These are phyloP conservation scores for Papilio machaon DNA, from an alignment of 1,140 invertebrate species.

Conservation along the genomic window DNA sequence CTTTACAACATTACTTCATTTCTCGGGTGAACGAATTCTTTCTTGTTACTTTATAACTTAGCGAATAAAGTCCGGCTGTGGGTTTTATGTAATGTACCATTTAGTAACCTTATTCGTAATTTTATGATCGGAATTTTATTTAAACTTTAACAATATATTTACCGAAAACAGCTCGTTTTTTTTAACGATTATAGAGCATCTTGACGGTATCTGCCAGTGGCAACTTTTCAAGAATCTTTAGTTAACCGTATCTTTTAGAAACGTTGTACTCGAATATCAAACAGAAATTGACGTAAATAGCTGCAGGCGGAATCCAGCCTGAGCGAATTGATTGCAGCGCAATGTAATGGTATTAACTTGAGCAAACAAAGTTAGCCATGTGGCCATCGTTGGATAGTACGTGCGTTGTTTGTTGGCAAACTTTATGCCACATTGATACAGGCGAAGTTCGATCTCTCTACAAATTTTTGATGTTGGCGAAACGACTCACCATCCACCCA, in stretches of 20 bases:
- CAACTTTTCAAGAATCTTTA: not conserved
- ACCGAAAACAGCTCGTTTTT: too few species aligned
- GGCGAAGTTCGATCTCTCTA: constrained; percentile 68
- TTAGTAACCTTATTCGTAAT: constrained; percentile 1
- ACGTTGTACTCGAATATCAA: not conserved
- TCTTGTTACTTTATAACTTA: not conserved
- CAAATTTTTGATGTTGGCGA: constrained; percentile 63
- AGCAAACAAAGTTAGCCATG: constrained; percentile 44
- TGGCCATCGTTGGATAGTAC: constrained; percentile 44
- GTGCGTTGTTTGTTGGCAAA: constrained; percentile 46
- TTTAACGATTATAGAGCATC: not conserved
- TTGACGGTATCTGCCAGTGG: not conserved
- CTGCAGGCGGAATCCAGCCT: not conserved
- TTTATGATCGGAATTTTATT: not conserved
- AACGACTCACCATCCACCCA: constrained; percentile 64
- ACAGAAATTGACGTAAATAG: not conserved
- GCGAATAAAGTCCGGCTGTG: not conserved
- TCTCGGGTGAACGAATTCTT: constrained; percentile 15
- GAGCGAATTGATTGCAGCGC: constrained; percentile 27
- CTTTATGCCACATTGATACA: constrained; percentile 51
- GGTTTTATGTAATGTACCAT: constrained; percentile 5
- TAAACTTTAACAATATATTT: not conserved
- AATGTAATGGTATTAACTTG: constrained; percentile 39
- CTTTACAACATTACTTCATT: not conserved
- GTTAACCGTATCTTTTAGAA: not conserved